phyloP scores from a whole-genome alignment of 2,888 invertebrate species.

The Xestia sexstrigata region DNA sequence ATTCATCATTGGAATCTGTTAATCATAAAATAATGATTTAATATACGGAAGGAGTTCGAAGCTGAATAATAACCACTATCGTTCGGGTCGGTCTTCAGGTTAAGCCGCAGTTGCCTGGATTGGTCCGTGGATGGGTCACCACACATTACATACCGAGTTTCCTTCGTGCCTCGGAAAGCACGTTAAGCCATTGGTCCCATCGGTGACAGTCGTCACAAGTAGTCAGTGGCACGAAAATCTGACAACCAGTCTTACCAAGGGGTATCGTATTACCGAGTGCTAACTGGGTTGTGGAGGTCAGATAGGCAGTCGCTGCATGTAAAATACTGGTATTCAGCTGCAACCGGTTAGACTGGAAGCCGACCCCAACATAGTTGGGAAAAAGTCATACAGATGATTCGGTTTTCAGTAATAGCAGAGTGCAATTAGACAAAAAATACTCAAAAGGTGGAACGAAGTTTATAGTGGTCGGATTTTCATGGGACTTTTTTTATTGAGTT shows the following conservation, averaged over 20 bases:
- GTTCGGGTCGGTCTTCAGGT: neutral
- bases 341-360: neutral
- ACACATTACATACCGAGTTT: neutral
- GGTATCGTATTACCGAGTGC: neutral
- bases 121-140: neutral
- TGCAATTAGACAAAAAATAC: no score
- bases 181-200: neutral
- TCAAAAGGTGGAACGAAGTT: no score
- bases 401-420: neutral
- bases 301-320: neutral
- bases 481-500: no score
- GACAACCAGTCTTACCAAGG: neutral
- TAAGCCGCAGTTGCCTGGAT: neutral
- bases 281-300: neutral
- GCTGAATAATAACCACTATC: neutral
- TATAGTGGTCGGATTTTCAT: no score
- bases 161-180: neutral
- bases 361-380: neutral
- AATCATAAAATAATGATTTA: neutral
- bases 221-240: neutral
- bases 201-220: neutral
- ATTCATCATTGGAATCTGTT: constrained; percentile 85
- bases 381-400: no score
- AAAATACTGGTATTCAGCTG: neutral
- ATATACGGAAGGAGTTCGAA: neutral